Conservation (phyloP, 1,140 invertebrate species). For the Harpegnathos saltator region DNA sequence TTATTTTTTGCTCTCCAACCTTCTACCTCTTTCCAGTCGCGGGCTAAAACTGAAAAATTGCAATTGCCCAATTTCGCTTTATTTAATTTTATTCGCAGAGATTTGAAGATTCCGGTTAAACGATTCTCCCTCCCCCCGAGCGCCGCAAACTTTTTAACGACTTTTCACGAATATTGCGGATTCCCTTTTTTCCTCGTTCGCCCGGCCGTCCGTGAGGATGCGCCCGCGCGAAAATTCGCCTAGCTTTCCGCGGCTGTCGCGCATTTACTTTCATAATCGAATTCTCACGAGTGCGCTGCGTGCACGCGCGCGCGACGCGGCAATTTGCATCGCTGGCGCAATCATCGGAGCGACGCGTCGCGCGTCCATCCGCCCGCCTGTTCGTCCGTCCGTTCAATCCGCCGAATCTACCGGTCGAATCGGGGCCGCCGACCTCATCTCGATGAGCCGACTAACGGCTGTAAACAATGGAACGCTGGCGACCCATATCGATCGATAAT, state of each 20-base stretch:
- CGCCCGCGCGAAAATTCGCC: too few species aligned
- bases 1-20: too few species aligned
- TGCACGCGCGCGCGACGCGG: neutral
- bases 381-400: neutral
- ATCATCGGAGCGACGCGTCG: constrained; percentile 35
- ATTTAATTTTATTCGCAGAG: neutral
- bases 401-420: constrained; percentile 39
- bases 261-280: constrained; percentile 41
- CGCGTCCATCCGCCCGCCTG: too few species aligned
- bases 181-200: too few species aligned
- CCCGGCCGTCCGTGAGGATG: too few species aligned
- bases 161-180: constrained; percentile 4
- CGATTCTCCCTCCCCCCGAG: neutral
- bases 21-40: too few species aligned
- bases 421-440: constrained; percentile 20
- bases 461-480: constrained; percentile 18
- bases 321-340: constrained; percentile 41
- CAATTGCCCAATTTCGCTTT: neutral
- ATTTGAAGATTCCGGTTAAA: neutral
- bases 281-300: constrained; percentile 11
- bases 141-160: constrained; percentile 22
- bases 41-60: too few species aligned
- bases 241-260: neutral
- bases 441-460: neutral
- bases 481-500: constrained; percentile 38